These are phyloP conservation scores for Amphiprion percula DNA, from an alignment of 2,113 vertebrate species.

Conservation along the genomic window DNA sequence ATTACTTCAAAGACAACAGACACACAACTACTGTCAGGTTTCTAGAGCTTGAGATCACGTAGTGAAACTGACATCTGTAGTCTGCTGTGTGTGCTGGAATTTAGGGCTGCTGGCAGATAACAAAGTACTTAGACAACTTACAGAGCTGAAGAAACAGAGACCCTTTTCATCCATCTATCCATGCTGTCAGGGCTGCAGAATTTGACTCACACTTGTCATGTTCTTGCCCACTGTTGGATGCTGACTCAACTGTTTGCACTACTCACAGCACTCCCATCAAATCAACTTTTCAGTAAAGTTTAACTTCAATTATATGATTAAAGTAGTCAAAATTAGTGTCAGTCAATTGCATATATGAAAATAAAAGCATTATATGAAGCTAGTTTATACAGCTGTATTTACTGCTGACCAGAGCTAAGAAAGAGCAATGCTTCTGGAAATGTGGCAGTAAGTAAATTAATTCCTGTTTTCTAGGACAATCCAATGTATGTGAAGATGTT, in stretches of 20 bases:
- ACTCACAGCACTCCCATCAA: not conserved
- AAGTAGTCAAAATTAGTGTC: too few species aligned
- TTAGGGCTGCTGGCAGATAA: not conserved
- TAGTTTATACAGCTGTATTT: not conserved
- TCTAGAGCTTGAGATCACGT: not conserved
- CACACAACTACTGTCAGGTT: not conserved
- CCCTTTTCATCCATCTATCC: not conserved
- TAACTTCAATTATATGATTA: not conserved
- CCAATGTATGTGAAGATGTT: too few species aligned
- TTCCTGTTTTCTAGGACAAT: not conserved
- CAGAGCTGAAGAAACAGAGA: not conserved
- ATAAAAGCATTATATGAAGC: not conserved
- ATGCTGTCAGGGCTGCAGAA: slow-evolving; percentile 1
- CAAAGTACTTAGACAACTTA: not conserved
- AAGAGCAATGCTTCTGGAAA: not conserved
- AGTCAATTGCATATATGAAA: not conserved
- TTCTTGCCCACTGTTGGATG: slow-evolving; percentile 14
- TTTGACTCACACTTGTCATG: slow-evolving; percentile 33
- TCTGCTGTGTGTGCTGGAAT: not conserved
- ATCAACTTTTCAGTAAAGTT: not conserved
- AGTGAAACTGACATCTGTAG: not conserved
- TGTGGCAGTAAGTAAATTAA: too few species aligned
- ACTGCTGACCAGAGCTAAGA: not conserved
- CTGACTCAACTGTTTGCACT: slow-evolving; percentile 35
- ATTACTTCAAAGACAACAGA: not conserved